Percentiles rank a stretch among this genome's conserved stretches.
phyloP scores from a whole-genome alignment of 2,113 vertebrate genomes.

The Sula dactylatra region DNA sequence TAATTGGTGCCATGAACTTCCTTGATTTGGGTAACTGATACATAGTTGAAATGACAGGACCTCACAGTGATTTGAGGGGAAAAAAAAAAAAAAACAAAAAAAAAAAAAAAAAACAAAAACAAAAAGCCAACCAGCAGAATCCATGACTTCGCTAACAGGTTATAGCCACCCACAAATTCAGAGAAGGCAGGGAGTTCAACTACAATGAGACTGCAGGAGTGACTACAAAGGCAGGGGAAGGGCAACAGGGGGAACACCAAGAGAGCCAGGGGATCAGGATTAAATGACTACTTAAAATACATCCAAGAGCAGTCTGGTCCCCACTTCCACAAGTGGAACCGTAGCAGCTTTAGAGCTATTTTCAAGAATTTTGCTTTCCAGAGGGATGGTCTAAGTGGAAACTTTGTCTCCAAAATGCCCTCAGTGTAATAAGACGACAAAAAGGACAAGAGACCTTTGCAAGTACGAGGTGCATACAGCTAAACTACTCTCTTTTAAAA shows the following conservation, averaged over 20 bases:
- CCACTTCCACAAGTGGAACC: conserved; percentile 8
- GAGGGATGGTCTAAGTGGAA: background rate
- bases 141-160: background rate
- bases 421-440: background rate
- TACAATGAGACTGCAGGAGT: background rate
- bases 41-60: conserved; percentile 64
- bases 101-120: background rate
- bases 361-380: background rate
- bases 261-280: background rate
- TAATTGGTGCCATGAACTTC: conserved; percentile 40
- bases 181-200: background rate
- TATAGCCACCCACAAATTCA: background rate
- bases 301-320: conserved; percentile 19
- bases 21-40: conserved; percentile 47
- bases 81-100: background rate
- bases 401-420: background rate
- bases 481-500: background rate
- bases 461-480: background rate
- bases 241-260: background rate
- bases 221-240: background rate
- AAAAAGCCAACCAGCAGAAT: conserved; percentile 5
- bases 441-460: background rate
- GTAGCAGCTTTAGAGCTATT: conserved; percentile 31
- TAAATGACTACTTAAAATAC: conserved; percentile 10
- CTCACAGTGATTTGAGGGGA: conserved; percentile 17